Conservation (phyloP, 2,113 vertebrate species). For the Proterorhinus semilunaris region DNA sequence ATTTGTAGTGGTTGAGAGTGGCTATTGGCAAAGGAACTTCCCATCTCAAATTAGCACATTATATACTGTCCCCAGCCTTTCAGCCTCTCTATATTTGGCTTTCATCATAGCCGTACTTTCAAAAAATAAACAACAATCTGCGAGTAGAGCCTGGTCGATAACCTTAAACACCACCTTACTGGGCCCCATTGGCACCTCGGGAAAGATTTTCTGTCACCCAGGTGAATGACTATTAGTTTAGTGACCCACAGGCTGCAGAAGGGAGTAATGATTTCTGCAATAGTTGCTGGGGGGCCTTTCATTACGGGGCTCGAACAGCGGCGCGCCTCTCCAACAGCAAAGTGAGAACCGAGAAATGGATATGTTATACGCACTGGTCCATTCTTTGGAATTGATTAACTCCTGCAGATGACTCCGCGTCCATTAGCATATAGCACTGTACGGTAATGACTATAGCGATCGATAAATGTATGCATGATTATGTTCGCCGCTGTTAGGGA, state of each 20-base stretch:
- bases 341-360: conserved; percentile 43
- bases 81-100: neutral
- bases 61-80: conserved; percentile 1
- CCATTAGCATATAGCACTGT: conserved; percentile 35
- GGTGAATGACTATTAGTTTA: conserved; percentile 75
- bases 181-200: conserved; percentile 56
- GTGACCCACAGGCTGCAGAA: conserved; percentile 60
- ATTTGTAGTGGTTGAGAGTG: too few relatives aligned
- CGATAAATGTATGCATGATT: conserved; percentile 25
- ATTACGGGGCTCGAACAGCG: conserved; percentile 47
- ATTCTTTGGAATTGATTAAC: conserved; percentile 52
- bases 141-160: conserved; percentile 54
- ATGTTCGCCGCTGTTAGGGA: neutral
- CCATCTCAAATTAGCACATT: conserved; percentile 22
- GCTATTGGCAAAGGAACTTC: neutral
- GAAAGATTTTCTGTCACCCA: conserved; percentile 78
- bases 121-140: conserved; percentile 54
- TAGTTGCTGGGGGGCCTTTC: conserved; percentile 62
- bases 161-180: conserved; percentile 70
- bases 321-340: conserved; percentile 19
- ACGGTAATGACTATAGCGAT: conserved; percentile 32
- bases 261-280: conserved; percentile 70
- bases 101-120: conserved; percentile 35
- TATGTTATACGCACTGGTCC: conserved; percentile 34
- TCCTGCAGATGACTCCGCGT: conserved; percentile 38